Percentiles rank a stretch among this genome's conserved stretches.
These are phyloP conservation scores for Scomber colias DNA, from an alignment of 2,113 vertebrate genomes.

Conservation along the genomic window DNA sequence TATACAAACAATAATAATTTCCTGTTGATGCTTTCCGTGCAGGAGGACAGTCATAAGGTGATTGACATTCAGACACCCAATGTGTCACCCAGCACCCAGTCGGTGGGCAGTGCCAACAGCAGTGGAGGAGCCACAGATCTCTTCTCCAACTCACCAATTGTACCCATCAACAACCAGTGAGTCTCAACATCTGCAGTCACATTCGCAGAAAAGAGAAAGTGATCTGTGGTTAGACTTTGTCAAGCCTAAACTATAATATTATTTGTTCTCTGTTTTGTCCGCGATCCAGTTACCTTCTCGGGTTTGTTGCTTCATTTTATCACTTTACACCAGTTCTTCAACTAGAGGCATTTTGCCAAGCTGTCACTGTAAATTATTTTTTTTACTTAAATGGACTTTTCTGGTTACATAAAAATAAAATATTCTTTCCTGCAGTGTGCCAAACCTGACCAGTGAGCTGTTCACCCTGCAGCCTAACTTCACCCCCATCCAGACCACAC, in stretches of 20 bases:
- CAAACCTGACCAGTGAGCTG: slow-evolving; percentile 92
- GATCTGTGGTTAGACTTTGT: not conserved
- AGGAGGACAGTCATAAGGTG: slow-evolving; percentile 91
- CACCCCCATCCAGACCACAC: slow-evolving; percentile 91
- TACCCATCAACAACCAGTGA: slow-evolving; percentile 90
- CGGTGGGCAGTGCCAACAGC: slow-evolving; percentile 90
- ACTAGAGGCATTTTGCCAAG: slow-evolving; percentile 4
- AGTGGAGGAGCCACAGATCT: slow-evolving; percentile 87
- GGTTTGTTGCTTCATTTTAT: not conserved
- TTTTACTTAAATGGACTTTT: not conserved
- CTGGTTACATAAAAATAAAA: slow-evolving; percentile 22
- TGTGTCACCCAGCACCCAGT: slow-evolving; percentile 91
- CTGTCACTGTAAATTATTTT: slow-evolving; percentile 19
- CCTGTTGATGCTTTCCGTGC: slow-evolving; percentile 32
- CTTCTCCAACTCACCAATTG: slow-evolving; percentile 87
- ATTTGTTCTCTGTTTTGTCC: not conserved
- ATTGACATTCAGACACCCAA: slow-evolving; percentile 90
- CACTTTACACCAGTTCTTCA: not conserved
- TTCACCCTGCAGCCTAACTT: slow-evolving; percentile 92
- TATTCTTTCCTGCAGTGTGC: slow-evolving; percentile 84
- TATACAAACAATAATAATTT: not conserved
- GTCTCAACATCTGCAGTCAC: slow-evolving; percentile 12
- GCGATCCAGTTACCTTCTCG: not conserved
- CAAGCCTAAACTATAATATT: too few species aligned
- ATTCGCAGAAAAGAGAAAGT: not conserved